phyloP scores from a whole-genome alignment of 2,113 vertebrate species.

The Ceuthmochares aereus region DNA sequence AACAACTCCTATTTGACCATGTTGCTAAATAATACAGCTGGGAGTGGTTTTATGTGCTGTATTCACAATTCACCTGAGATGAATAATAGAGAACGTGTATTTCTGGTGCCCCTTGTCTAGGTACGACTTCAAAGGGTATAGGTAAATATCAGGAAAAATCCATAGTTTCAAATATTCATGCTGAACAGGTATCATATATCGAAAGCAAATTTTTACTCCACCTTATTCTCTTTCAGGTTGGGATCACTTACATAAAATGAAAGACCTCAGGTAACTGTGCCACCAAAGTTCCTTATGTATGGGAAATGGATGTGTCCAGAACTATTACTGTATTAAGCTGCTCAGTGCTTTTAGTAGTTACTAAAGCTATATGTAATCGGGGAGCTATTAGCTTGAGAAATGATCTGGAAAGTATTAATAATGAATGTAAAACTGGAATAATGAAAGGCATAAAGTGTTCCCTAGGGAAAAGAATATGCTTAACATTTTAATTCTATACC shows the following conservation, averaged over 20 bases:
- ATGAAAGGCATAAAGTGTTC: not conserved
- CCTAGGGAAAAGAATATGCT: not conserved
- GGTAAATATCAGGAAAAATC: not conserved
- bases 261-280: not conserved
- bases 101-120: not conserved
- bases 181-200: not conserved
- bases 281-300: not conserved
- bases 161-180: not conserved
- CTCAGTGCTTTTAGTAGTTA: not conserved
- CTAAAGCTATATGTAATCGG: not conserved
- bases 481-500: not conserved
- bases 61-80: not conserved
- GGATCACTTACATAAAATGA: not conserved
- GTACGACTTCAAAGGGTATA: not conserved
- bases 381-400: slow-evolving; percentile 25
- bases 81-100: not conserved
- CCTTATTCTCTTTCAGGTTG: not conserved
- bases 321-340: not conserved
- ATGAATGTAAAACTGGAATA: not conserved
- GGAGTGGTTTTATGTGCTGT: not conserved
- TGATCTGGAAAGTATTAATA: not conserved
- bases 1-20: not conserved
- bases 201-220: not conserved
- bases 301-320: not conserved
- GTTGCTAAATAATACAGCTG: not conserved